Evolutionary conservation across 1,140 invertebrate genomes (phyloP).

Genomic region (Zeugodacus cucurbitae): DNA sequence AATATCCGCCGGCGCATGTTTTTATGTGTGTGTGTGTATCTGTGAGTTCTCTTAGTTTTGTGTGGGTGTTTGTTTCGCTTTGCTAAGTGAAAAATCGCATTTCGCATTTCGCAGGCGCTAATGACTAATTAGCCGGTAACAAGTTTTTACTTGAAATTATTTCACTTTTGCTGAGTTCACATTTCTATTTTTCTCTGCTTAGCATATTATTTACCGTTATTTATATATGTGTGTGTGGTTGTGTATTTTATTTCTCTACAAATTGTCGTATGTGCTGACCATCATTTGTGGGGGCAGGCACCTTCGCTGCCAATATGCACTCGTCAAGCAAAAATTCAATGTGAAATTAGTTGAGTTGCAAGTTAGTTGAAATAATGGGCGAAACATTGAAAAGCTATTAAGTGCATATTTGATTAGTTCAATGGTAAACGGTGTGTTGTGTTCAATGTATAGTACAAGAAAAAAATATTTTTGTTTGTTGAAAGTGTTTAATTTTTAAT

Average conservation of each 20-base stretch:
- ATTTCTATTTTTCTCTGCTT: neutral
- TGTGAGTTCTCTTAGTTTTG: neutral
- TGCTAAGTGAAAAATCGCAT: slow-evolving; percentile 36
- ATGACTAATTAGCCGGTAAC: slow-evolving; percentile 38
- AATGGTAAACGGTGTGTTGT: neutral
- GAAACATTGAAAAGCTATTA: neutral
- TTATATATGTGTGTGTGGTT: neutral
- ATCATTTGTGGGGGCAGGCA: slow-evolving; percentile 3
- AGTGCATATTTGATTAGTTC: neutral
- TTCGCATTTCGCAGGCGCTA: slow-evolving; percentile 34
- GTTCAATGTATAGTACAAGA: neutral
- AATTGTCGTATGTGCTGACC: neutral
- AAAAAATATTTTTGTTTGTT: neutral
- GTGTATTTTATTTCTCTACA: neutral
- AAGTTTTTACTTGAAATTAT: slow-evolving; percentile 31
- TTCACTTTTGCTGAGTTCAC: neutral
- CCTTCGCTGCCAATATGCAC: slow-evolving; percentile 7
- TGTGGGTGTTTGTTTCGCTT: neutral
- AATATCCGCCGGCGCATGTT: neutral
- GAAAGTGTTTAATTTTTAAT: neutral
- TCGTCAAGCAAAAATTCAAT: neutral
- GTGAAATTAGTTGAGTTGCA: slow-evolving; percentile 12
- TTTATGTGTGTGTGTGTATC: neutral
- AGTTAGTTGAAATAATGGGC: neutral
- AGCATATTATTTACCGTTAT: neutral